Evolutionary conservation across 2,797 vertebrate genomes (phyloP).

Genomic region (Apodemus agrarius): DNA sequence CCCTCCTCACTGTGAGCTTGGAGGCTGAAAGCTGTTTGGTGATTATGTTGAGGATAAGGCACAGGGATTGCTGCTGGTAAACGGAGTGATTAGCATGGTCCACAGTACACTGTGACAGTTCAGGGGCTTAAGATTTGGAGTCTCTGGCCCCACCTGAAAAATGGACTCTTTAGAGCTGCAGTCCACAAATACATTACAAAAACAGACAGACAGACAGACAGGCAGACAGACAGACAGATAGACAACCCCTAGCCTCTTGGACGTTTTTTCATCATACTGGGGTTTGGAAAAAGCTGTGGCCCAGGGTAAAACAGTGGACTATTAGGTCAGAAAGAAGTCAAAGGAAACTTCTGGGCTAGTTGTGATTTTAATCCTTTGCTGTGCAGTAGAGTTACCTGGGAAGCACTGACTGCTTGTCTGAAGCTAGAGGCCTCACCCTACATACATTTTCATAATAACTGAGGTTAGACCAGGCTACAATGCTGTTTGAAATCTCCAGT

Average conservation of each 20-base stretch:
- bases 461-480: not conserved
- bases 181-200: not conserved
- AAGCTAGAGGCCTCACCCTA: not conserved
- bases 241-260: not conserved
- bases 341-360: not conserved
- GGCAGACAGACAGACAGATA: not conserved
- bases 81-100: not conserved
- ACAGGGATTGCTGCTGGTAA: not conserved
- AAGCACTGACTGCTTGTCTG: not conserved
- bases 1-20: conserved; percentile 10
- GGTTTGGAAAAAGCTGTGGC: not conserved
- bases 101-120: not conserved
- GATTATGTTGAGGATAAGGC: not conserved
- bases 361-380: not conserved
- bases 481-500: not conserved
- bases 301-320: not conserved
- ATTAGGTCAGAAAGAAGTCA: not conserved
- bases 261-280: not conserved
- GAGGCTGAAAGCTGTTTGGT: conserved; percentile 11
- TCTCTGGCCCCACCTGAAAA: not conserved
- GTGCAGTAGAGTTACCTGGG: not conserved
- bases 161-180: not conserved
- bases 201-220: not conserved
- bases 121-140: not conserved
- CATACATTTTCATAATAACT: not conserved